Evolutionary conservation across 2,797 vertebrate genomes (phyloP).

Genomic region (Oreonectes daqikongensis): DNA sequence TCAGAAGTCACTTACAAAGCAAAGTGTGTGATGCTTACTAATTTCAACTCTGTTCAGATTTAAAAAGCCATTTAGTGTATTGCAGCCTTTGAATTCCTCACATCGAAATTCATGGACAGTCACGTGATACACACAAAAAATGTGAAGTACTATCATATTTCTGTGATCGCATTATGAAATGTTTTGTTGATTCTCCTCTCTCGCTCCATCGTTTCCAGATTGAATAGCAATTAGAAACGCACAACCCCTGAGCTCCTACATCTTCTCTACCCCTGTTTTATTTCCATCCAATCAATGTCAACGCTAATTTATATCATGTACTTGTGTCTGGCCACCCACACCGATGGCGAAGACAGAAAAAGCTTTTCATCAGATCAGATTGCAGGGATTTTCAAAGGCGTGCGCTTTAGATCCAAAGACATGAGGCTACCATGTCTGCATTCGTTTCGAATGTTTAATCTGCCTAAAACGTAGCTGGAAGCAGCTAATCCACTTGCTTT

Average conservation of each 20-base stretch:
- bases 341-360: conserved; percentile 17
- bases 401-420: conserved; percentile 31
- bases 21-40: neutral
- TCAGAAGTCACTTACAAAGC: conserved; percentile 2
- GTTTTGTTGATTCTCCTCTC: conserved; percentile 17
- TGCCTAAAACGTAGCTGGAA: conserved; percentile 26
- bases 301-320: conserved; percentile 19
- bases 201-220: conserved; percentile 11
- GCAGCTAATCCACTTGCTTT: conserved; percentile 29
- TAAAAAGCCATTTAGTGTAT: neutral
- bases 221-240: conserved; percentile 23
- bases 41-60: neutral
- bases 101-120: neutral
- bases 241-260: conserved; percentile 9
- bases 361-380: conserved; percentile 34
- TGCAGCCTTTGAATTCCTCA: neutral
- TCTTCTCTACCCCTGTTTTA: conserved; percentile 12
- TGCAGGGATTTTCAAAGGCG: conserved; percentile 29
- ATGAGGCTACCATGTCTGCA: neutral
- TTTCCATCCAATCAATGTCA: conserved; percentile 30
- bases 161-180: neutral
- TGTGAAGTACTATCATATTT: conserved; percentile 1
- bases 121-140: neutral
- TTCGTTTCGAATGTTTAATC: conserved; percentile 16
- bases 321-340: conserved; percentile 31